A percentile compares a stretch with the other conserved stretches of the same genome.
phyloP scores from a whole-genome alignment of 2,888 invertebrate species.

The Drosophila peninsularis region DNA sequence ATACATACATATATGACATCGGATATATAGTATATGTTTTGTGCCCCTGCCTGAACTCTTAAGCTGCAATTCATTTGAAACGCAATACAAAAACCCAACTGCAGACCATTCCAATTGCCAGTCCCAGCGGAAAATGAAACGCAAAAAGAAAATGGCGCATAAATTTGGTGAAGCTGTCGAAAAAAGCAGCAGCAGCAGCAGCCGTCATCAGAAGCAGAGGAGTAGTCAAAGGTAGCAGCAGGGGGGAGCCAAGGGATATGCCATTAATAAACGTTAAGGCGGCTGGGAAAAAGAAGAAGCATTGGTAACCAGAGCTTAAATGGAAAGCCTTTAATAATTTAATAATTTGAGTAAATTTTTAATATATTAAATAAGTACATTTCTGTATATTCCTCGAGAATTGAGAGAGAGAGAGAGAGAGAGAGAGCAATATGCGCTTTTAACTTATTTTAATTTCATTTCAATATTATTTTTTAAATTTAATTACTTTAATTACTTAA shows the following conservation, averaged over 20 bases:
- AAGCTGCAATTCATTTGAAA: slow-evolving; percentile 40
- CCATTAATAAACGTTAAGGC: slow-evolving; percentile 18
- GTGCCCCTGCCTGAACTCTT: slow-evolving; percentile 8
- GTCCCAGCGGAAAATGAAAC: slow-evolving; percentile 16
- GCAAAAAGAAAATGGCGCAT: slow-evolving; percentile 50
- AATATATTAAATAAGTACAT: too few species aligned
- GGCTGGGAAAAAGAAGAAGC: neutral
- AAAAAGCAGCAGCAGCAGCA: slow-evolving; percentile 30
- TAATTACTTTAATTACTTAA: too few species aligned
- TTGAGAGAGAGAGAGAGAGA: too few species aligned
- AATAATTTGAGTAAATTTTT: neutral
- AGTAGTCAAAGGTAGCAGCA: neutral
- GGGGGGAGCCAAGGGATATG: neutral
- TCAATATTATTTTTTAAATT: too few species aligned
- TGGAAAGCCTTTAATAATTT: neutral
- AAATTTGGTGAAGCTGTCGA: slow-evolving; percentile 51
- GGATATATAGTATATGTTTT: slow-evolving; percentile 4
- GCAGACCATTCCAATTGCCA: slow-evolving; percentile 24
- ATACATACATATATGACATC: neutral
- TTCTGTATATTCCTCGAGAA: too few species aligned
- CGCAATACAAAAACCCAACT: slow-evolving; percentile 32
- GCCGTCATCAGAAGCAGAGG: slow-evolving; percentile 36
- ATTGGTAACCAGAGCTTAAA: slow-evolving; percentile 2
- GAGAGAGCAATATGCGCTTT: too few species aligned
- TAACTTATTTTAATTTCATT: too few species aligned